Evolutionary conservation across 1,140 invertebrate species (phyloP), one percentile per base, ranked within the genome.

Genomic region (Teleogryllus occipitalis): DNA sequence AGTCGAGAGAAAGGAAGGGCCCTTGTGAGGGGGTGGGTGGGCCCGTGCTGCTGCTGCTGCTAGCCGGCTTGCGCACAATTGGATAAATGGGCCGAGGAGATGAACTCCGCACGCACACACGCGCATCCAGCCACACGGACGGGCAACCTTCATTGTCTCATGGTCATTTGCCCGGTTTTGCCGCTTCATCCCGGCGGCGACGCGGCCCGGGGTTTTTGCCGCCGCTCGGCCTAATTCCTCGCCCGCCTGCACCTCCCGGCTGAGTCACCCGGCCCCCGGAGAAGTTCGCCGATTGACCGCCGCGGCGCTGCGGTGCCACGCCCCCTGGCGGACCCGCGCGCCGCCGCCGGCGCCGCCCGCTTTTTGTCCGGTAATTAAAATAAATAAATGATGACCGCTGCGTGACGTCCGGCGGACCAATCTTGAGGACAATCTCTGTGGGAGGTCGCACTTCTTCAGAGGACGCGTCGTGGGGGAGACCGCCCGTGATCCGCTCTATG

Each of bases 391-490:
- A 65, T 65, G 54, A 65, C 54, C 54, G 18, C 54, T 65, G 10
- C 54, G 54, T 65, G 54, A 65, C 54, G 54, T 65, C 54, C 54
- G 54, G 10, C 10, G 10, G 10, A 14, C 54, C 54, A 65, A 65
- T 65, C 54, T 65, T 65, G 54, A 65, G 54, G 54, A 65, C 54
- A 65, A 65, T 65, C 54, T 65, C 54, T 65, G 54, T 65, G 54
- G 54, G 54, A 65, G 54, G 54, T 65, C 54, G 54, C 54, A 65
- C 54, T 65, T 65, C 54, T 65, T 65, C 10, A 65, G 54, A 18
- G 2, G 54, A 65, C 18, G 10, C 54, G 54, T 65, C 2, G 10
- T 65, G 54, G 54, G 18, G 10, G 10, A 65, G 54, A 3, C 54
- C 18, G 10, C 18, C 54, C 54, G 10, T 65, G 54, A 65, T 65